Conservation (phyloP, 2,888 invertebrate species). For the Eupeodes latifasciatus region DNA sequence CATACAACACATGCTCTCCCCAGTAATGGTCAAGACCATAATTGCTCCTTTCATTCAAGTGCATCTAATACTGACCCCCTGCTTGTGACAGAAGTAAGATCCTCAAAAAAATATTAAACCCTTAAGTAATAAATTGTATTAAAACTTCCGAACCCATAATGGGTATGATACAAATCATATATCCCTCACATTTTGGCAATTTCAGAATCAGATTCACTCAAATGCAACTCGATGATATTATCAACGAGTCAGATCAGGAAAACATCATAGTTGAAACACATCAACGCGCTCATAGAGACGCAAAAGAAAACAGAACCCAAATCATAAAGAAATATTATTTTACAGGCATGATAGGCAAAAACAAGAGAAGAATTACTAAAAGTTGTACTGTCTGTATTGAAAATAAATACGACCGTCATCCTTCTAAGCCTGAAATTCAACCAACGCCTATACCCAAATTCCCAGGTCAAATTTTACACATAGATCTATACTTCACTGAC, state of each 20-base stretch:
- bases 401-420: constrained; percentile 61
- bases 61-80: not conserved
- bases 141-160: not conserved
- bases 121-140: not conserved
- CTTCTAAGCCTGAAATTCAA: constrained; percentile 36
- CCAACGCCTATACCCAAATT: constrained; percentile 39
- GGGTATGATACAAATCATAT: not conserved
- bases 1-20: not conserved
- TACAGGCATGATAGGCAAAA: constrained; percentile 57
- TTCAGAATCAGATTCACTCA: not conserved
- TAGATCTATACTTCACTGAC: constrained; percentile 47
- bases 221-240: too few species aligned
- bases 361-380: constrained; percentile 54
- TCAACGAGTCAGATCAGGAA: too few species aligned
- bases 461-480: constrained; percentile 47
- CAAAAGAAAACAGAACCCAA: constrained; percentile 43
- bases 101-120: not conserved
- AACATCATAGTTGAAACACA: too few species aligned
- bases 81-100: not conserved
- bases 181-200: not conserved
- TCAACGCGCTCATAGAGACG: too few species aligned
- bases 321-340: constrained; percentile 68
- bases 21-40: not conserved
- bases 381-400: constrained; percentile 58
- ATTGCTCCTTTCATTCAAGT: constrained; percentile 1